Evolutionary conservation across 2,797 vertebrate species (phyloP).

Genomic region (Lophius americanus): DNA sequence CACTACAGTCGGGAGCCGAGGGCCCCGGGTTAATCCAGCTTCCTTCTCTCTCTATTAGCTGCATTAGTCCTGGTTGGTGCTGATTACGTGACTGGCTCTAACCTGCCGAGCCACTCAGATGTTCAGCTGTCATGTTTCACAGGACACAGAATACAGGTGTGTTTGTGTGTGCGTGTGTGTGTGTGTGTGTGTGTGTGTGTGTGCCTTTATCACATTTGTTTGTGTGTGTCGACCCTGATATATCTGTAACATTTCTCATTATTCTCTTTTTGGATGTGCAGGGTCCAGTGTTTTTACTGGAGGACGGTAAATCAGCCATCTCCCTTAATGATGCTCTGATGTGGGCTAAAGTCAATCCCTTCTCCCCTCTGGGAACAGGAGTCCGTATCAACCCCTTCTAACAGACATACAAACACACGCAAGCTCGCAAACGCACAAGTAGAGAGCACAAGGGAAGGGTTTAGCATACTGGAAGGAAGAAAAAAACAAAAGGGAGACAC

Average conservation of each 20-base stretch:
- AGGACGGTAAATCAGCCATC: slow-evolving; percentile 94
- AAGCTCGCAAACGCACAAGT: not conserved
- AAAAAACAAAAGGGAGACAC: not conserved
- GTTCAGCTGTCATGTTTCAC: slow-evolving; percentile 93
- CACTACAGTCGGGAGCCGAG: too few species aligned
- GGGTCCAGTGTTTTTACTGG: slow-evolving; percentile 95
- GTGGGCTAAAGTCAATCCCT: slow-evolving; percentile 99
- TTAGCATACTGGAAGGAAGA: not conserved
- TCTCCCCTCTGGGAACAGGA: slow-evolving; percentile 96
- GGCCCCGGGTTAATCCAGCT: not conserved
- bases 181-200: not conserved
- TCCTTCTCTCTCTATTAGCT: slow-evolving; percentile 21
- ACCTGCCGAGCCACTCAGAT: slow-evolving; percentile 94
- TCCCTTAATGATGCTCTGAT: slow-evolving; percentile 96
- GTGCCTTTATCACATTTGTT: slow-evolving; percentile 1
- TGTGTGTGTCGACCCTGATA: not conserved
- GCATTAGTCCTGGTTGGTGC: slow-evolving; percentile 75
- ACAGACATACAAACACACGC: slow-evolving; percentile 12
- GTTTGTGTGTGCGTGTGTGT: not conserved
- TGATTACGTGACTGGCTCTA: slow-evolving; percentile 93
- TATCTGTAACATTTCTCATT: not conserved
- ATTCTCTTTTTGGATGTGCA: slow-evolving; percentile 12
- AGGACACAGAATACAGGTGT: slow-evolving; percentile 92
- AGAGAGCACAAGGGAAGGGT: not conserved
- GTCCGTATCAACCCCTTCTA: slow-evolving; percentile 95